Conservation (phyloP, 1,140 invertebrate genomes). For the Hyphantria cunea region DNA sequence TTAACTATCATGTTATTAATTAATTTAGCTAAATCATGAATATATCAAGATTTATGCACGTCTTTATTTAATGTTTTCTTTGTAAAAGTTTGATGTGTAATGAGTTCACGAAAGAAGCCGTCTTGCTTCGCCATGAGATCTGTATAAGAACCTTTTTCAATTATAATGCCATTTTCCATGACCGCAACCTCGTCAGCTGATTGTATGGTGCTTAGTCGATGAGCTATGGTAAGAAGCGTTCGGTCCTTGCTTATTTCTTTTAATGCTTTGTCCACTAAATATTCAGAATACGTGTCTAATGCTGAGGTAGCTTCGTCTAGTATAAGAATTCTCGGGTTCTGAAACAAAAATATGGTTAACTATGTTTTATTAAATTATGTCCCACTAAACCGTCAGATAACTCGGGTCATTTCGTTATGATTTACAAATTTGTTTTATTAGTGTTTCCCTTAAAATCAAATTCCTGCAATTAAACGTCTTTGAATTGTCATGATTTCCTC, state of each 20-base stretch:
- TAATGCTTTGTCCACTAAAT: slow-evolving; percentile 92
- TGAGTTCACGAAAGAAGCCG: slow-evolving; percentile 68
- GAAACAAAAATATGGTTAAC: slow-evolving; percentile 46
- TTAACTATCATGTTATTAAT: not conserved
- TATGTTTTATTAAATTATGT: too few species aligned
- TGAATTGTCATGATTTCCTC: too few species aligned
- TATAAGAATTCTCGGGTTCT: slow-evolving; percentile 92
- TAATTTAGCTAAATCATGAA: slow-evolving; percentile 11
- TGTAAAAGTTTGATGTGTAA: slow-evolving; percentile 64
- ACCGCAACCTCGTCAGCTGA: slow-evolving; percentile 96
- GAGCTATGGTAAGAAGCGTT: slow-evolving; percentile 96
- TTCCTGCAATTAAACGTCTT: too few species aligned
- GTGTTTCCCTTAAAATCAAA: too few species aligned
- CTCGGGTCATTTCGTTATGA: too few species aligned
- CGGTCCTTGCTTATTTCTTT: slow-evolving; percentile 90
- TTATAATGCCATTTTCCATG: slow-evolving; percentile 90
- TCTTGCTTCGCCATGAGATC: slow-evolving; percentile 64
- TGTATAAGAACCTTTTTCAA: slow-evolving; percentile 91
- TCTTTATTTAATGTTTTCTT: slow-evolving; percentile 40
- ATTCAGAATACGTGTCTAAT: slow-evolving; percentile 94
- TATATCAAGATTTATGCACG: slow-evolving; percentile 42
- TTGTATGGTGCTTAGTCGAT: slow-evolving; percentile 95
- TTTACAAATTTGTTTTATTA: too few species aligned
- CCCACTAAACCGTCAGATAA: too few species aligned
- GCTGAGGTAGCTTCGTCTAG: slow-evolving; percentile 96